phyloP scores from a whole-genome alignment of 2,888 invertebrate species.

The Scelioninae gen. 1 region DNA sequence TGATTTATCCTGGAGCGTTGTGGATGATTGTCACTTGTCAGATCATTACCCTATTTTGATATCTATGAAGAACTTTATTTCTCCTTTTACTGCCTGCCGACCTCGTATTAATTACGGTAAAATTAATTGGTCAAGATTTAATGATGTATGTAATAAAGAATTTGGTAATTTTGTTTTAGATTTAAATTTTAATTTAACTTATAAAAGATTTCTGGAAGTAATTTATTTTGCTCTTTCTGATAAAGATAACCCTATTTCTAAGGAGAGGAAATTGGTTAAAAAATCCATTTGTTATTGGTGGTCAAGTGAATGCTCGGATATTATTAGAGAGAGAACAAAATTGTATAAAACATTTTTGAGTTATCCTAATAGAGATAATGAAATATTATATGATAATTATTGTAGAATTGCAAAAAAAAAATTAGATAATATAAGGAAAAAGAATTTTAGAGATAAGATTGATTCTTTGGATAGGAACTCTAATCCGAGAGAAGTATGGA shows the following conservation, averaged over 20 bases:
- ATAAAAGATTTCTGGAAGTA: constrained; percentile 1
- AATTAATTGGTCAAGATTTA: constrained; percentile 1
- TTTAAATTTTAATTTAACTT: neutral
- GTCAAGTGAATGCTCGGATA: neutral
- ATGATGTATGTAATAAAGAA: neutral
- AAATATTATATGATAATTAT: neutral
- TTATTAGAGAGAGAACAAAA: neutral
- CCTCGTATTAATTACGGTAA: constrained; percentile 1
- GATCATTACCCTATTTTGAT: neutral
- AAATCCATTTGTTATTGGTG: constrained; percentile 9
- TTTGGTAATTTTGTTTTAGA: neutral
- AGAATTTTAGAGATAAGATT: neutral
- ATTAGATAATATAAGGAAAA: constrained; percentile 1
- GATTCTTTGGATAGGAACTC: constrained; percentile 3
- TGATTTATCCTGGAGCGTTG: neutral
- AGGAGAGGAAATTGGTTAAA: neutral
- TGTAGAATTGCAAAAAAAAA: neutral
- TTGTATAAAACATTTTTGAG: neutral
- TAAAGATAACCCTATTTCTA: neutral
- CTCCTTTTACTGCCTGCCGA: neutral
- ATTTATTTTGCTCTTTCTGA: neutral
- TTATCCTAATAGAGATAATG: neutral
- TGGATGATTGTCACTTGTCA: neutral
- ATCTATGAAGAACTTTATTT: neutral
- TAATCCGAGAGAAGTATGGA: neutral